These are phyloP conservation scores for Euzophera pinguis DNA, from an alignment of 2,888 invertebrate species.

Conservation along the genomic window DNA sequence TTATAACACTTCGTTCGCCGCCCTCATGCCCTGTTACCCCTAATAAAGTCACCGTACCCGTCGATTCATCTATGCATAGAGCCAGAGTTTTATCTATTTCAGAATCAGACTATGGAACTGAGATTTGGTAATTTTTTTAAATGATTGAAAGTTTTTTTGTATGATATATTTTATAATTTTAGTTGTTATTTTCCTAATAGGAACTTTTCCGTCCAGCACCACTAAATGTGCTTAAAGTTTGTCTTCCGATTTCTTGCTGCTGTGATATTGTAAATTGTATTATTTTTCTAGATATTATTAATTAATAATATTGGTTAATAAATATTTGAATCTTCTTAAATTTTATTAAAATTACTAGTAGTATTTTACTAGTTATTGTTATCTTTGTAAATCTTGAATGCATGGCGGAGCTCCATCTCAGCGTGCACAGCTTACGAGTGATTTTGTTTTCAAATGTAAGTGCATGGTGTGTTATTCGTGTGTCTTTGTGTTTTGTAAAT, in stretches of 20 bases:
- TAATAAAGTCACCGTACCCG: conserved; percentile 82
- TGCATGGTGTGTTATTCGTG: conserved; percentile 77
- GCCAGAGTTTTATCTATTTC: conserved; percentile 83
- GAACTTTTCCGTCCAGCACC: conserved; percentile 47
- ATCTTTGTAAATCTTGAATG: conserved; percentile 39
- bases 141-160: neutral
- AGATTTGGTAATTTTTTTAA: conserved; percentile 84
- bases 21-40: conserved; percentile 71
- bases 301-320: conserved; percentile 19
- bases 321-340: conserved; percentile 37
- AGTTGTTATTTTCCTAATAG: conserved; percentile 8
- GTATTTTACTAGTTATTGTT: conserved; percentile 32
- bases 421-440: conserved; percentile 69
- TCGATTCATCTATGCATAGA: conserved; percentile 81
- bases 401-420: conserved; percentile 66
- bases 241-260: conserved; percentile 57
- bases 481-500: conserved; percentile 68
- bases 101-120: conserved; percentile 82
- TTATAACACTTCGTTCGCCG: conserved; percentile 62
- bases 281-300: conserved; percentile 26
- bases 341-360: conserved; percentile 32
- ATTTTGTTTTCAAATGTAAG: conserved; percentile 65
- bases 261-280: conserved; percentile 60
- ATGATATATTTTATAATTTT: neutral
- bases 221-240: conserved; percentile 32